Evolutionary conservation across 2,797 vertebrate genomes (phyloP).

Genomic region (Acanthurus leucopareius): DNA sequence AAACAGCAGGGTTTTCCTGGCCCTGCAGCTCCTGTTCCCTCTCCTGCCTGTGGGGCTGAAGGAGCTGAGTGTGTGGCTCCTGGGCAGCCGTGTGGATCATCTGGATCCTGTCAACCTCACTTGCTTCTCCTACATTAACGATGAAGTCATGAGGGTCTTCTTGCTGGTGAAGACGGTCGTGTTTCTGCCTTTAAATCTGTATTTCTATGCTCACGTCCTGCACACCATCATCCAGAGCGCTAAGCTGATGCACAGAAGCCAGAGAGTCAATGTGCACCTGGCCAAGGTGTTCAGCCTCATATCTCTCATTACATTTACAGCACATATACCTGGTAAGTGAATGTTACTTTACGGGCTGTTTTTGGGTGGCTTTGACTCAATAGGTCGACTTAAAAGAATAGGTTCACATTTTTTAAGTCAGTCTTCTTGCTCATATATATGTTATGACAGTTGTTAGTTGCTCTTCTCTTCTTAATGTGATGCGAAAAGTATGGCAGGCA

Average conservation of each 20-base stretch:
- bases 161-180: conserved; percentile 54
- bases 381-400: neutral
- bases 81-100: conserved; percentile 50
- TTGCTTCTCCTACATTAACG: conserved; percentile 79
- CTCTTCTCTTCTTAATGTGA: neutral
- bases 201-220: conserved; percentile 74
- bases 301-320: conserved; percentile 75
- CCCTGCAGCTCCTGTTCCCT: conserved; percentile 73
- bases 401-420: neutral
- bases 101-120: conserved; percentile 69
- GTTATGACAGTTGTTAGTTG: neutral
- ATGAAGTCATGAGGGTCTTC: conserved; percentile 53
- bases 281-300: conserved; percentile 74
- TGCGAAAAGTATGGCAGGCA: neutral
- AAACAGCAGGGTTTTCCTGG: conserved; percentile 61
- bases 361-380: neutral
- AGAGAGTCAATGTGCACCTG: conserved; percentile 69
- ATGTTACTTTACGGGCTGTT: neutral
- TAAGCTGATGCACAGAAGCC: conserved; percentile 72
- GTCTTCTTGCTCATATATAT: neutral
- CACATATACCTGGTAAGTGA: conserved; percentile 71
- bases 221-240: conserved; percentile 68
- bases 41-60: conserved; percentile 66
- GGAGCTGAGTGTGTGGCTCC: conserved; percentile 66
- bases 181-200: conserved; percentile 70